Evolutionary conservation across 2,888 invertebrate genomes (phyloP), one percentile per base, ranked within the genome.

Genomic region (Pachydiplax longipennis): DNA sequence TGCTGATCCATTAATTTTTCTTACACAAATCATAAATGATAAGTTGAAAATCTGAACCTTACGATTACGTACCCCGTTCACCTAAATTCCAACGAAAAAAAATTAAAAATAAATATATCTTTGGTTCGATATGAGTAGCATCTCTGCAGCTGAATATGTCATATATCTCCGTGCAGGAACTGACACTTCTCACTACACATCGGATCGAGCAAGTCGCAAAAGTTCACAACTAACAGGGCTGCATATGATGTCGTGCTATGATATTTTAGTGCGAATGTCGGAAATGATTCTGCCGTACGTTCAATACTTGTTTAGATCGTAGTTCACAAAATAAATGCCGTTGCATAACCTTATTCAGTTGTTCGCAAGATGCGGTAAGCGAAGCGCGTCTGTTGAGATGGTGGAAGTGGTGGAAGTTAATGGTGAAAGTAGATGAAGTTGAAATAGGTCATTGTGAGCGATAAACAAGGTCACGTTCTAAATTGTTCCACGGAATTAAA

Each of bases 1-100:
- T 80, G 90, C 80, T 37, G 90, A 81, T 80, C 91, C 90, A 80
- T 90, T 65, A 90, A 90, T 48, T 80, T 90, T 81, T 91, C 91
- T 90, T 91, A 91, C 91, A 65, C 82, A 91, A 91, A 91, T 91
- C 91, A 91, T 91, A 91, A 91, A 91, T 91, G 81, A 90, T 80
- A 73, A 90, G 48, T 90, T 73, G 80, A 80, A 40, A 61, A 82
- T 10, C 44, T 90, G 22, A 81, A n/a, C 44, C 18, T 81, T 37
- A 37, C 83, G 40, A 58, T 40, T 10, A 87, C 13, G 61, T 61
- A 22, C 61, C 65, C 31, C 10, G 58, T 87, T 87, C 37, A 35
- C 37, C 61, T 37, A 61, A 61, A 61, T 35, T 61, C n/a, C 37
- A 87, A 61, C 58, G 87, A 22, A 58, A 61, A 61, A 87, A 73